These are phyloP conservation scores for Himalopsyche japonica DNA, from an alignment of 2,888 invertebrate species.

Conservation along the genomic window DNA sequence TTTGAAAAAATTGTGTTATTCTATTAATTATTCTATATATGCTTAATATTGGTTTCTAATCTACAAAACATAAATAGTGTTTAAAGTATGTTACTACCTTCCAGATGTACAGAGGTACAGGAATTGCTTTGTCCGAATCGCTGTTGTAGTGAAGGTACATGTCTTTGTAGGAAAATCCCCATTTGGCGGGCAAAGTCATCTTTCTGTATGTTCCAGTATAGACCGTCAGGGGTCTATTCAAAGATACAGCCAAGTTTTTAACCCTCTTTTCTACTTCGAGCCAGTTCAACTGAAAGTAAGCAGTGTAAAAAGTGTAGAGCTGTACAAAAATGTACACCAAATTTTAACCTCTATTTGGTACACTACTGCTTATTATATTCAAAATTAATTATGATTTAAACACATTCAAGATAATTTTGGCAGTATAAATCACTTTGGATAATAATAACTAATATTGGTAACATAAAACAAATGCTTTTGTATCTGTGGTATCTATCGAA, in stretches of 20 bases:
- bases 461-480: too few species aligned
- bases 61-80: not conserved
- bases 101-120: slow-evolving; percentile 41
- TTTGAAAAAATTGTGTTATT: not conserved
- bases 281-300: slow-evolving; percentile 38
- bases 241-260: slow-evolving; percentile 29
- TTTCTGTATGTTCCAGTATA: slow-evolving; percentile 39
- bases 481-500: too few species aligned
- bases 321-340: too few species aligned
- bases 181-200: slow-evolving; percentile 37
- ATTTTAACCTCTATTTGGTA: too few species aligned
- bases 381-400: too few species aligned
- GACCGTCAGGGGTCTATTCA: slow-evolving; percentile 36
- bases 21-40: too few species aligned
- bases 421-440: too few species aligned
- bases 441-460: too few species aligned
- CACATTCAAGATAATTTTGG: too few species aligned
- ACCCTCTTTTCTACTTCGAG: slow-evolving; percentile 38
- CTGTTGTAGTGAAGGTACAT: slow-evolving; percentile 39
- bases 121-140: slow-evolving; percentile 36
- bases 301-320: too few species aligned
- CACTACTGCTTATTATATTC: too few species aligned
- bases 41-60: too few species aligned
- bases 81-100: slow-evolving; percentile 24
- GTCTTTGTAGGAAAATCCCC: slow-evolving; percentile 38